Evolutionary conservation across 2,113 vertebrate genomes (phyloP), one percentile per base, ranked within the genome.

Genomic region (Ophiodon elongatus): DNA sequence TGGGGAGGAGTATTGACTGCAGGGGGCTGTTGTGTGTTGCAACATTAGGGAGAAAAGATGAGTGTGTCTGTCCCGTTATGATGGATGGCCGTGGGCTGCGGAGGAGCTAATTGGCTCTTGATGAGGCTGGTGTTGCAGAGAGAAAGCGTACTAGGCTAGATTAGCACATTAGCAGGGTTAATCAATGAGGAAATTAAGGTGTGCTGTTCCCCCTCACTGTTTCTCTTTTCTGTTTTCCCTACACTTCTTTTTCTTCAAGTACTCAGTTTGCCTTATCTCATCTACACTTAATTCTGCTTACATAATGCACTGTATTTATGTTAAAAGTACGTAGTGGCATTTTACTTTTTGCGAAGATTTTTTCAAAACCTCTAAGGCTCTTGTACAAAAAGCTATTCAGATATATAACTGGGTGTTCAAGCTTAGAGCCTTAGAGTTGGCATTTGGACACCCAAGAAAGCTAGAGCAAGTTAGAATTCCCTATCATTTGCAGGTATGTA

Each of bases 101-200:
- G 83, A 90, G 84, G 86, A 90, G 80, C 89, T 95, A 94, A 95
- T 94, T 94, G 91, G 90, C 91, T 91, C 89, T 91, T 94, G 94
- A 95, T 94, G 93, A 94, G 92, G 88, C 89, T 88, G 84, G 89
- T 92, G 90, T 94, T 93, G 91, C 92, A 90, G 86, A 87, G 90
- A 91, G 80, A 89, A 93, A 89, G 74, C 76, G 45, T 85, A 89
- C 83, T 82, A 82, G 80, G 74, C 89, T 84, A 90, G 85, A 95
- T 94, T 94, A 91, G 87, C 78, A 86, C 90, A 94, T 94, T 94
- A 94, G 89, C 82, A 81, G 86, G 93, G 88, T 92, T 94, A 93
- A 92, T 95, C 93, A 93, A 91, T 92, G 88, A 83, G 85, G 91
- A 91, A 89, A 92, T 88, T 45, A 90, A 92, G 88, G 91, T 91